These are phyloP conservation scores for Cephalopholis sonnerati DNA, from an alignment of 2,113 vertebrate species.

Conservation along the genomic window DNA sequence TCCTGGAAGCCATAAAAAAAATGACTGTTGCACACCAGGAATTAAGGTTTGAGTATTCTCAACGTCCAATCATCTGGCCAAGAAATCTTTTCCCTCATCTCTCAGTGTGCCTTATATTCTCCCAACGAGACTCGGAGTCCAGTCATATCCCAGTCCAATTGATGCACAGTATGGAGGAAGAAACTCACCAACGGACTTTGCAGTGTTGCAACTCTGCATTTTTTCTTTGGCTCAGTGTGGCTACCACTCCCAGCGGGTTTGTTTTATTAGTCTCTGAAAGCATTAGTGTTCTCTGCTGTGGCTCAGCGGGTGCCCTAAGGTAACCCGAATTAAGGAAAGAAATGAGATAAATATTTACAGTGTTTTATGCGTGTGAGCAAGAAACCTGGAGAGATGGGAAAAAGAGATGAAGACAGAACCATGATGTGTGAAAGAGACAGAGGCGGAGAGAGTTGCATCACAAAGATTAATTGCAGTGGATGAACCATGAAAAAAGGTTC, in stretches of 20 bases:
- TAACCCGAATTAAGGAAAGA: constrained; percentile 48
- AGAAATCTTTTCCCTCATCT: constrained; percentile 20
- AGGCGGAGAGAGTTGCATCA: constrained; percentile 27
- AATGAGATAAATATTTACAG: constrained; percentile 53
- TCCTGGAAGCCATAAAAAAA: constrained; percentile 71
- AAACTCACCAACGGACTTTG: constrained; percentile 23
- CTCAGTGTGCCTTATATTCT: constrained; percentile 25
- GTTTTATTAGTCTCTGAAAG: constrained; percentile 34
- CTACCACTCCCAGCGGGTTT: constrained; percentile 20
- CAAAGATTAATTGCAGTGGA: constrained; percentile 66
- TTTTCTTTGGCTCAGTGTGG: constrained; percentile 3
- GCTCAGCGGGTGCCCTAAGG: constrained; percentile 35
- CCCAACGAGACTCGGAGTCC: constrained; percentile 34
- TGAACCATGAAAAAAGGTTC: constrained; percentile 58
- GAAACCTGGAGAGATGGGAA: constrained; percentile 19
- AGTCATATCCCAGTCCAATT: constrained; percentile 25
- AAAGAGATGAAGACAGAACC: constrained; percentile 18
- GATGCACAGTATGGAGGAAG: constrained; percentile 14
- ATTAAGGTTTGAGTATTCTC: constrained; percentile 61
- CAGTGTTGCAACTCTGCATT: constrained; percentile 9
- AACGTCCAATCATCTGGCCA: constrained; percentile 53
- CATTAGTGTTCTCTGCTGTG: constrained; percentile 28
- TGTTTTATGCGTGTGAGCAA: constrained; percentile 24
- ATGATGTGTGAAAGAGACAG: constrained; percentile 24
- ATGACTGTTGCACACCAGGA: constrained; percentile 67